Evolutionary conservation across 2,888 invertebrate species (phyloP).

Genomic region (Salpingus planirostris): DNA sequence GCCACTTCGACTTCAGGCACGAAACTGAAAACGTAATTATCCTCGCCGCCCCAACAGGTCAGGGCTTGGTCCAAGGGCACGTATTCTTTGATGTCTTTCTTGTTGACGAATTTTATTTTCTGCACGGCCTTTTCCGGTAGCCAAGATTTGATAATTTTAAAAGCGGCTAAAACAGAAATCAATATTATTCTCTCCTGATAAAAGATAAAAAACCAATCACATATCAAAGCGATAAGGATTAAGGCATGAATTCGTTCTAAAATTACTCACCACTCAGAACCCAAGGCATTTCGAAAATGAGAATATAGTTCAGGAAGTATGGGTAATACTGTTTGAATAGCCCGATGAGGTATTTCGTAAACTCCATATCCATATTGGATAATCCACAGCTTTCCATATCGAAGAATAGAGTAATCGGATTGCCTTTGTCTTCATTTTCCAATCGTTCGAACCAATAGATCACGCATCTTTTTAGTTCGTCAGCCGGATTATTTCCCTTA

Average conservation of each 20-base stretch:
- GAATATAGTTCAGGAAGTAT: slow-evolving; percentile 74
- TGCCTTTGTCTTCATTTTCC: slow-evolving; percentile 65
- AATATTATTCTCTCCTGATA: slow-evolving; percentile 1
- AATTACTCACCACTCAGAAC: slow-evolving; percentile 62
- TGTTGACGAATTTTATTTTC: slow-evolving; percentile 76
- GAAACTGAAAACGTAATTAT: slow-evolving; percentile 65
- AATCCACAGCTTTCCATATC: slow-evolving; percentile 85
- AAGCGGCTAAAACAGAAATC: slow-evolving; percentile 58
- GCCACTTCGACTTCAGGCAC: slow-evolving; percentile 47
- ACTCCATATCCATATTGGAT: slow-evolving; percentile 84
- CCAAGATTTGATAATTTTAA: slow-evolving; percentile 81
- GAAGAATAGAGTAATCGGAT: slow-evolving; percentile 75
- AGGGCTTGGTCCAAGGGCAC: slow-evolving; percentile 69
- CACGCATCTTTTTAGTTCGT: slow-evolving; percentile 68
- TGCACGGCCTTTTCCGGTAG: slow-evolving; percentile 82
- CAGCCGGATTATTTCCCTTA: slow-evolving; percentile 67
- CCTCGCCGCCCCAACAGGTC: slow-evolving; percentile 70
- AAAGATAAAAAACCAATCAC: background rate
- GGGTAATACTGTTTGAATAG: slow-evolving; percentile 87
- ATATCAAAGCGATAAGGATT: background rate
- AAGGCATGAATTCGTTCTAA: slow-evolving; percentile 1
- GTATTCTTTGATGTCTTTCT: slow-evolving; percentile 63
- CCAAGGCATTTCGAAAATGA: slow-evolving; percentile 94
- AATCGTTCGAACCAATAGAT: slow-evolving; percentile 80
- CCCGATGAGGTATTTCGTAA: slow-evolving; percentile 77